These are phyloP conservation scores for Coendou prehensilis DNA, from an alignment of 2,797 vertebrate genomes.

Conservation along the genomic window DNA sequence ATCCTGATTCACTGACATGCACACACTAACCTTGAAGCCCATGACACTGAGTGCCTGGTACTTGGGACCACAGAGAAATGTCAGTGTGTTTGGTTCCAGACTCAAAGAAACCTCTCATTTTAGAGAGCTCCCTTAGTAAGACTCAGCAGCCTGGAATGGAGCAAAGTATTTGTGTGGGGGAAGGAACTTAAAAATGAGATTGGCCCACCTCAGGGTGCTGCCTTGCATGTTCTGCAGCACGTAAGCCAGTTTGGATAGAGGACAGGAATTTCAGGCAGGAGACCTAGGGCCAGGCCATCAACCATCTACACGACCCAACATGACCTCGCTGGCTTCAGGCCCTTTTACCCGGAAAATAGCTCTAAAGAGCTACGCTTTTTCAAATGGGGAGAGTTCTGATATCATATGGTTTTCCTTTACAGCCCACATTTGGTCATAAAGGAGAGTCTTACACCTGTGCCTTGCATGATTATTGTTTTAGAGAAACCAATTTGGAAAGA, in stretches of 20 bases:
- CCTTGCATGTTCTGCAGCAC: constrained; percentile 74
- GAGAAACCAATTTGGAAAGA: constrained; percentile 45
- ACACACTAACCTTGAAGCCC: constrained; percentile 70
- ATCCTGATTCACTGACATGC: constrained; percentile 48
- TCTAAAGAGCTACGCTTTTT: constrained; percentile 23
- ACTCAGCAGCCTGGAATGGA: constrained; percentile 79
- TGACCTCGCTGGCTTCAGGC: constrained; percentile 76
- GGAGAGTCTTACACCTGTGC: constrained; percentile 29
- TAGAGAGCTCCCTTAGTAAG: constrained; percentile 81
- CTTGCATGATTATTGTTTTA: constrained; percentile 65
- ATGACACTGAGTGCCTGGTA: constrained; percentile 74
- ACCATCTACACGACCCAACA: constrained; percentile 66
- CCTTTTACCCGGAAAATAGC: constrained; percentile 66
- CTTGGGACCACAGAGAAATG: constrained; percentile 79
- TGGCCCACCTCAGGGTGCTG: constrained; percentile 77
- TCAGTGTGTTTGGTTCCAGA: constrained; percentile 81
- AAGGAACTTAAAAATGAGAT: constrained; percentile 77
- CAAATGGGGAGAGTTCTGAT: background rate
- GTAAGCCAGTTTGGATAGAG: constrained; percentile 79
- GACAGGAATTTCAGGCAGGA: constrained; percentile 79
- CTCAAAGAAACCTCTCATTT: constrained; percentile 79
- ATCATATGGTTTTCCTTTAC: background rate
- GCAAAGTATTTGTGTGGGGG: constrained; percentile 75
- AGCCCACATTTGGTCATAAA: background rate
- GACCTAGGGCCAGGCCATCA: constrained; percentile 59